phyloP scores from a whole-genome alignment of 2,888 invertebrate species.

The Phortica magna region DNA sequence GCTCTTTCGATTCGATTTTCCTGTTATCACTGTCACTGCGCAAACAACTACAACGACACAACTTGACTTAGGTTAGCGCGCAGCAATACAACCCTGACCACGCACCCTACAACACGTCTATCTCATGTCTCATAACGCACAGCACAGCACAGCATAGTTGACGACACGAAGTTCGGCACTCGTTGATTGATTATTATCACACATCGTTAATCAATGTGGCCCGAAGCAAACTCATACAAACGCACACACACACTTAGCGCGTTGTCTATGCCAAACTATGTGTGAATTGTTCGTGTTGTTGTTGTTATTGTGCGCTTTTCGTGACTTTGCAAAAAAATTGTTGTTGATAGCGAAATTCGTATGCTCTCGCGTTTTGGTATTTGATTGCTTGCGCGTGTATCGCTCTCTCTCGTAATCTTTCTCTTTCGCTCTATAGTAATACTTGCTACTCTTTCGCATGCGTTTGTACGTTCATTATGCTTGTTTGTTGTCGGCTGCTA shows the following conservation, averaged over 20 bases:
- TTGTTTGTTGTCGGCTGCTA: too few species aligned
- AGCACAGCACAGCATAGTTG: too few species aligned
- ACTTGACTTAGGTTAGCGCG: too few species aligned
- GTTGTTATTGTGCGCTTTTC: not conserved
- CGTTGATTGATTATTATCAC: slow-evolving; percentile 63
- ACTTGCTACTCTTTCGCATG: too few species aligned
- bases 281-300: not conserved
- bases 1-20: not conserved
- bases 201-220: slow-evolving; percentile 38
- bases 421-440: not conserved
- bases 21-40: too few species aligned
- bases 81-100: too few species aligned
- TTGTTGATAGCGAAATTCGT: not conserved
- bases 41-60: too few species aligned
- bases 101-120: too few species aligned
- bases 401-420: not conserved
- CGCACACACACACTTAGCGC: not conserved
- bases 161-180: slow-evolving; percentile 6
- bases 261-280: not conserved
- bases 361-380: not conserved
- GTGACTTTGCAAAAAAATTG: not conserved
- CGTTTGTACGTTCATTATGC: too few species aligned
- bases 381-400: slow-evolving; percentile 13
- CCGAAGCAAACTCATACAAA: not conserved
- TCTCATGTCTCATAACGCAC: too few species aligned